These are phyloP conservation scores for Tachystola acroxantha DNA, from an alignment of 2,888 invertebrate species.

Conservation along the genomic window DNA sequence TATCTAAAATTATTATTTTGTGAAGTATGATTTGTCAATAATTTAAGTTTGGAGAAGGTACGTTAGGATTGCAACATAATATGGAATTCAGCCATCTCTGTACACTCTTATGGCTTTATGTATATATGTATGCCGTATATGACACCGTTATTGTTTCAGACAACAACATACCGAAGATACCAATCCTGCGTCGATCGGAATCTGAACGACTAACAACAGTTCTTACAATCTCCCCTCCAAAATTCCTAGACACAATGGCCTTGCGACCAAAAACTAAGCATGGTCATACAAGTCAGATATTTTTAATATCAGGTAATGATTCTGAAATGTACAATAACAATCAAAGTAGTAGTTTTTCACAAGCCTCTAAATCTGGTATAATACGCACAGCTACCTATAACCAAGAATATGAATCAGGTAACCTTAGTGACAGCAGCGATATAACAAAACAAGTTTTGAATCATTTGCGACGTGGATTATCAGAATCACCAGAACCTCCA, in stretches of 20 bases:
- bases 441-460: slow-evolving; percentile 59
- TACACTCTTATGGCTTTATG: slow-evolving; percentile 2
- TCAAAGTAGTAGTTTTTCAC: too few species aligned
- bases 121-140: background rate
- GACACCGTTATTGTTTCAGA: slow-evolving; percentile 51
- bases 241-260: slow-evolving; percentile 91
- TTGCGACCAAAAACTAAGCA: slow-evolving; percentile 81
- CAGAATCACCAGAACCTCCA: slow-evolving; percentile 69
- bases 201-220: slow-evolving; percentile 60
- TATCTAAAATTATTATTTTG: background rate
- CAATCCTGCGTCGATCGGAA: slow-evolving; percentile 64
- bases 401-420: slow-evolving; percentile 49
- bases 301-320: slow-evolving; percentile 67
- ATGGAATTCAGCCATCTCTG: too few species aligned
- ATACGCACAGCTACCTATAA: slow-evolving; percentile 14
- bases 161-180: slow-evolving; percentile 61
- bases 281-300: slow-evolving; percentile 80
- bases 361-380: slow-evolving; percentile 9
- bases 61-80: too few species aligned
- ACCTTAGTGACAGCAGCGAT: slow-evolving; percentile 65
- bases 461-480: slow-evolving; percentile 59
- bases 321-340: slow-evolving; percentile 29
- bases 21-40: too few species aligned
- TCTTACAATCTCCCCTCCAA: slow-evolving; percentile 70
- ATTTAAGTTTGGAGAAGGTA: too few species aligned